Base-by-base conservation (phyloP, 2,797 vertebrate genomes). In the Ctenochaetus hawaiiensis region DNA sequence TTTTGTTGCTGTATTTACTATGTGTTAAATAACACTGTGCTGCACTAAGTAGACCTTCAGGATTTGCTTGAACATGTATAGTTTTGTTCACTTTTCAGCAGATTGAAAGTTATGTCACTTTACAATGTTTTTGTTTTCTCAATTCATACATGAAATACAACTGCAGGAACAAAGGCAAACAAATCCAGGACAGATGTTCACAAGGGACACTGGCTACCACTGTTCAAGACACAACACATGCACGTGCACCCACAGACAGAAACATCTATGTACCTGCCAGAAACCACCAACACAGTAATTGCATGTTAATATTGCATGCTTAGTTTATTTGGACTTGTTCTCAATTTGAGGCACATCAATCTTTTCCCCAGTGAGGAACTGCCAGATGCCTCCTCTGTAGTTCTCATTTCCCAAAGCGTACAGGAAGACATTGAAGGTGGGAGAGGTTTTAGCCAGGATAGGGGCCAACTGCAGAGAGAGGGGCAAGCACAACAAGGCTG, bases 391-490 rank as follows among this genome's bases (percentile, higher is more conserved):
- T 78, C 95, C 95, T 93, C 95, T 94, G 93, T 97, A 96, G 93
- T 96, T 96, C 85, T 98, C 96, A 30, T 97, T 97, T 80, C 96
- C 96, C 90, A 99, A 91, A 71, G 96, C 95, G 1, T 99, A 99
- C 70, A 97, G 87, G 82, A 98, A 96, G 57, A 96, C 96, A 0
- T 99, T 96, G 87, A 97, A 91, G 0, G 93, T 96, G 59, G 98
- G 98, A 30, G 94, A 96, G 1, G 94, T 95, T 91, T 99, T 99
- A 70, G 98, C 97, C 89, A 99, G 83, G 57, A 99, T 91, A 3
- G 98, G 97, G 34, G 97, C 97, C 16, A 99, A 94, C 98, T 99
- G 94, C 73, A 86, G 77, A 80, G 47, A 81, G 48, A 58, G 9
- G 57, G 22, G n/a, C 13, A 34, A 39, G 5, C 6, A 39, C 12